Evolutionary conservation across 2,797 vertebrate genomes (phyloP), one percentile per base, ranked within the genome.

Genomic region (Eremophila alpestris): DNA sequence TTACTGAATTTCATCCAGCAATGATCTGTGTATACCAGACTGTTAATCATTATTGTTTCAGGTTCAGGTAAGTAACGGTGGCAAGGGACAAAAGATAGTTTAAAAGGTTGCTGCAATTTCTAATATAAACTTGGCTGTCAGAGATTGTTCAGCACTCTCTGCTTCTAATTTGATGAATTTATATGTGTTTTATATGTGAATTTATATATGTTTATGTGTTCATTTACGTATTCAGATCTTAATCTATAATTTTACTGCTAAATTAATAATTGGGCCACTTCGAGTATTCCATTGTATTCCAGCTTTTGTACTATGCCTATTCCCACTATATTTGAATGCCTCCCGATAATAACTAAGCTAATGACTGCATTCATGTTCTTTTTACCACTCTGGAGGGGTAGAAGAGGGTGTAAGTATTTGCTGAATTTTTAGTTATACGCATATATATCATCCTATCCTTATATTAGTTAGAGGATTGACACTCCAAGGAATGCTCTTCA

Each of bases 401-500:
- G 51, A 82, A 88, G 22, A 86, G 13, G 26, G 67, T 68, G 19
- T 23, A 56, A 16, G 4, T 22, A 32, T 85, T 71, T 75, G 14
- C 18, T 74, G 69, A 15, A 38, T 52, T 88, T 83, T 75, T 49
- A 56, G 56, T 76, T 54, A 30, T 29, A 34, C n/a, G 77, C 8
- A 27, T 41, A 41, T 16, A 14, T 38, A 38, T 46, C 0, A 0
- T 55, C 32, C 24, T 21, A 24, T 36, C 11, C 14, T 55, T 55
- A 18, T 1, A 2, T 26, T 43, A 43, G 12, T 58, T 55, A 65
- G 32, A 58, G 11, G 32, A 89, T 41, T 65, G 59, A 71, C 6
- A 34, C 5, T 81, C n/a, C 58, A 58, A 24, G 7, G 18, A 18
- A 36, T 36, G 9, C 8, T 64, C 11, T 65, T 52, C 10, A 45